Evolutionary conservation across 1,140 invertebrate species (phyloP).

Genomic region (Hydropsyche tenuis): DNA sequence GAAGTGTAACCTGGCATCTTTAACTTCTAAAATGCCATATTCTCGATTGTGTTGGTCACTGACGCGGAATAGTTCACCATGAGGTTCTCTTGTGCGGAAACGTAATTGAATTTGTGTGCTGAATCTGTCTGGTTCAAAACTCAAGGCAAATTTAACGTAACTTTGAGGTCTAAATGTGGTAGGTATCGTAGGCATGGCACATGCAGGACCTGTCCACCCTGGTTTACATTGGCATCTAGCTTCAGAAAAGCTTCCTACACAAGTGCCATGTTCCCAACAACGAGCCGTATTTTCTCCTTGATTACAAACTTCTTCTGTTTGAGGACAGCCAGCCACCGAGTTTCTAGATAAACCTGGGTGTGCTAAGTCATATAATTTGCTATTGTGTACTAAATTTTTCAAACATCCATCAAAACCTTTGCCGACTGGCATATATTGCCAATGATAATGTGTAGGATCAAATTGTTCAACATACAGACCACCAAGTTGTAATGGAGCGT

Average conservation of each 20-base stretch:
- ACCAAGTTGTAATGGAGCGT: constrained; percentile 92
- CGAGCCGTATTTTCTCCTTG: constrained; percentile 80
- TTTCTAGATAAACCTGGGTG: constrained; percentile 84
- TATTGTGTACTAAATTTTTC: constrained; percentile 93
- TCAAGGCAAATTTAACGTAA: constrained; percentile 94
- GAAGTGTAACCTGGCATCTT: constrained; percentile 88
- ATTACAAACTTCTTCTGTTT: constrained; percentile 87
- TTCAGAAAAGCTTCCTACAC: constrained; percentile 88
- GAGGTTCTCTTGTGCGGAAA: constrained; percentile 90
- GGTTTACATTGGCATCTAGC: constrained; percentile 91
- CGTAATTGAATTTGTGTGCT: constrained; percentile 90
- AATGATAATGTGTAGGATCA: constrained; percentile 84
- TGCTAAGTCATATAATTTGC: constrained; percentile 91
- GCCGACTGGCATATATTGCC: constrained; percentile 84
- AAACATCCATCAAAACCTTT: constrained; percentile 96
- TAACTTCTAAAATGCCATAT: constrained; percentile 94
- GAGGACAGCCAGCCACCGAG: constrained; percentile 86
- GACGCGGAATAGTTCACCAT: constrained; percentile 90
- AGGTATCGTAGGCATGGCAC: constrained; percentile 82
- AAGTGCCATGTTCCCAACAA: constrained; percentile 91
- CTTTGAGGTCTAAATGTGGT: constrained; percentile 90
- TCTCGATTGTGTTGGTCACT: constrained; percentile 94
- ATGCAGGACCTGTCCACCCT: constrained; percentile 88
- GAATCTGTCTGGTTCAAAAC: constrained; percentile 91
- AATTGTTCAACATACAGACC: constrained; percentile 87